phyloP scores from a whole-genome alignment of 1,140 invertebrate genomes.

The Drosophila nebulosa region DNA sequence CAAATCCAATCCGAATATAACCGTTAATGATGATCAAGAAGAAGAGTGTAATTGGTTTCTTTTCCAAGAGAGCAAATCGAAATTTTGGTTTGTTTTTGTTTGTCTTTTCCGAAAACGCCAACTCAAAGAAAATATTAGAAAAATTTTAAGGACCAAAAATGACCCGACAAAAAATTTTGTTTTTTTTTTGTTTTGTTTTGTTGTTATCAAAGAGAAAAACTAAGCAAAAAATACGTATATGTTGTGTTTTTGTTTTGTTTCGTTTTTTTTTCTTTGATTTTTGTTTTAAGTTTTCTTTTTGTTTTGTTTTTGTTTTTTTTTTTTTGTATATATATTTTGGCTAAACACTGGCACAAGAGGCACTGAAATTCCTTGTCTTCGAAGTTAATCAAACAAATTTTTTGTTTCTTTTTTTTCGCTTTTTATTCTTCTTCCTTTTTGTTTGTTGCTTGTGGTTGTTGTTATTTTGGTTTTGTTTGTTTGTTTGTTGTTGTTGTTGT shows the following conservation, averaged over 20 bases:
- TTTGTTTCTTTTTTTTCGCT: constrained; percentile 42
- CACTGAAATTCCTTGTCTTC: constrained; percentile 79
- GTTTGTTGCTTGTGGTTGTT: constrained; percentile 43
- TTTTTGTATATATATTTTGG: constrained; percentile 79
- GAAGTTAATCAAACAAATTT: constrained; percentile 67
- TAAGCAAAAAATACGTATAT: constrained; percentile 79
- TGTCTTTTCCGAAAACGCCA: not conserved
- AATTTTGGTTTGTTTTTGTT: no score
- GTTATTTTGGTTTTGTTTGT: no score
- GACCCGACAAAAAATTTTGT: constrained; percentile 20
- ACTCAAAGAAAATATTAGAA: not conserved
- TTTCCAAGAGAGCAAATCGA: constrained; percentile 33
- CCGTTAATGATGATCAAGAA: constrained; percentile 16
- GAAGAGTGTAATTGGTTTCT: not conserved
- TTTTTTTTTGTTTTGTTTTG: constrained; percentile 56
- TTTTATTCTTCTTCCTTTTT: constrained; percentile 29
- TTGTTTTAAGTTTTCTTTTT: not conserved
- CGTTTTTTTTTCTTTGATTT: not conserved
- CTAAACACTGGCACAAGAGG: constrained; percentile 79
- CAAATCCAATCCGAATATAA: not conserved
- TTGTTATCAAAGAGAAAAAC: constrained; percentile 75
- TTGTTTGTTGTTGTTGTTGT: constrained; percentile 28
- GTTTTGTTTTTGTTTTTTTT: constrained; percentile 27
- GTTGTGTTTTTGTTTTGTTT: constrained; percentile 37
- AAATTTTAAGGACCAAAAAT: constrained; percentile 4